phyloP scores from a whole-genome alignment of 2,797 vertebrate genomes.

The Leuciscus waleckii region DNA sequence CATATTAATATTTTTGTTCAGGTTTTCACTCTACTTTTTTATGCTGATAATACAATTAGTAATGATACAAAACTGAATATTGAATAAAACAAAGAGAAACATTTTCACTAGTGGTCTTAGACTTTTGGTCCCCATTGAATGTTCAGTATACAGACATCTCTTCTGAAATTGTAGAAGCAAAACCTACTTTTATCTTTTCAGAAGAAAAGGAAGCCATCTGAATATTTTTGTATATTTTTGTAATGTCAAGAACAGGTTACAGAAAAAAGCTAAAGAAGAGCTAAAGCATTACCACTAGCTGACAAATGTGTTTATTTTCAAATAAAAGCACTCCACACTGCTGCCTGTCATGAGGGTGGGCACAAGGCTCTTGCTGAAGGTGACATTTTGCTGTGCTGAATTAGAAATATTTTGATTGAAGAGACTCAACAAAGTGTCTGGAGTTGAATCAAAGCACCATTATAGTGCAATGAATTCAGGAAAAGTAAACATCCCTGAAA shows the following conservation, averaged over 20 bases:
- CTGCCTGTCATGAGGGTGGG: conserved; percentile 34
- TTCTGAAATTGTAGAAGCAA: not conserved
- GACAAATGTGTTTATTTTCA: conserved; percentile 43
- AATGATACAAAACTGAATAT: not conserved
- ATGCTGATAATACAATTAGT: not conserved
- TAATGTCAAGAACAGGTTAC: not conserved
- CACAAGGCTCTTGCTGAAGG: conserved; percentile 38
- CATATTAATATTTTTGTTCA: not conserved
- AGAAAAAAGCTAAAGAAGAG: conserved; percentile 13
- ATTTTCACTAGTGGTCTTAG: not conserved
- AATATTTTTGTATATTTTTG: not conserved
- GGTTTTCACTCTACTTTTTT: not conserved
- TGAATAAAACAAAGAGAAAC: not conserved
- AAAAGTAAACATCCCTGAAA: conserved; percentile 30
- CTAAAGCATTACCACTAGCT: conserved; percentile 36
- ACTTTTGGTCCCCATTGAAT: not conserved
- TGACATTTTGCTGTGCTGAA: conserved; percentile 43
- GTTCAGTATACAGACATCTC: not conserved
- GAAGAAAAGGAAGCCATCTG: not conserved
- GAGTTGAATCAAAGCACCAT: conserved; percentile 28
- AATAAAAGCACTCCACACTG: conserved; percentile 33
- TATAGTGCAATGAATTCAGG: conserved; percentile 26
- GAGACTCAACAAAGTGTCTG: conserved; percentile 25
- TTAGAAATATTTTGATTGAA: conserved; percentile 47
- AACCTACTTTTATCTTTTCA: not conserved